A percentile compares a stretch with the other conserved stretches of the same genome.
phyloP scores from a whole-genome alignment of 2,888 invertebrate genomes.

The Lithosia quadra region DNA sequence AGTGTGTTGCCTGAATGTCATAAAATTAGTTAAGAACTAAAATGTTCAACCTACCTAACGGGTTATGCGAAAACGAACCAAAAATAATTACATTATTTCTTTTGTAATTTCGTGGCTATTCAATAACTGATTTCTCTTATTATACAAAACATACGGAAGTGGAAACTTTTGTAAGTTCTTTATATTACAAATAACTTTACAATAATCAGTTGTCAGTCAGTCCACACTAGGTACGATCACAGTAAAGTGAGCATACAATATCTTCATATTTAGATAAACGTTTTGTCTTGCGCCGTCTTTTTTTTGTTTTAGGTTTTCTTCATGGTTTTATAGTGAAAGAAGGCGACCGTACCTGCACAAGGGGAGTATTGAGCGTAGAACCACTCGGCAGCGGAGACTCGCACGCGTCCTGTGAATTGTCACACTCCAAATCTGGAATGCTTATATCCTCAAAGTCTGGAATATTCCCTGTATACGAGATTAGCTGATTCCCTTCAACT shows the following conservation, averaged over 20 bases:
- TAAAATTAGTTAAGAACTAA: slow-evolving; percentile 11
- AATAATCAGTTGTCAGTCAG: slow-evolving; percentile 41
- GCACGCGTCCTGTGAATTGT: slow-evolving; percentile 68
- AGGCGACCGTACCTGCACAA: slow-evolving; percentile 70
- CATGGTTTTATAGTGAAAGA: slow-evolving; percentile 68
- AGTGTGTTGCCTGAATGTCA: slow-evolving; percentile 21
- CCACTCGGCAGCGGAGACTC: slow-evolving; percentile 62
- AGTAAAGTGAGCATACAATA: slow-evolving; percentile 22
- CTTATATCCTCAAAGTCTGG: slow-evolving; percentile 85
- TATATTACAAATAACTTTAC: slow-evolving; percentile 23
- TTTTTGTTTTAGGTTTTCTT: slow-evolving; percentile 50
- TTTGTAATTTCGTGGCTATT: slow-evolving; percentile 2
- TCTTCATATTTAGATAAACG: slow-evolving; percentile 32
- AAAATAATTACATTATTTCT: background rate
- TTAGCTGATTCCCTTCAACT: slow-evolving; percentile 86
- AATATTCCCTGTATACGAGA: slow-evolving; percentile 86
- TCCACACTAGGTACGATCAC: slow-evolving; percentile 29
- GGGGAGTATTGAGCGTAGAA: slow-evolving; percentile 79
- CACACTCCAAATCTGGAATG: slow-evolving; percentile 76
- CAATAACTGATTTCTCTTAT: background rate
- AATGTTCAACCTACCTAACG: background rate
- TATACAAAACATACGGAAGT: background rate
- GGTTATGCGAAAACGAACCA: background rate
- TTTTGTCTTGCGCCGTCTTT: slow-evolving; percentile 48
- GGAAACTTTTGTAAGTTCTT: background rate